A percentile compares a stretch with the other conserved stretches of the same genome.
These are phyloP conservation scores for Puntigrus tetrazona DNA, from an alignment of 2,113 vertebrate genomes.

Conservation along the genomic window DNA sequence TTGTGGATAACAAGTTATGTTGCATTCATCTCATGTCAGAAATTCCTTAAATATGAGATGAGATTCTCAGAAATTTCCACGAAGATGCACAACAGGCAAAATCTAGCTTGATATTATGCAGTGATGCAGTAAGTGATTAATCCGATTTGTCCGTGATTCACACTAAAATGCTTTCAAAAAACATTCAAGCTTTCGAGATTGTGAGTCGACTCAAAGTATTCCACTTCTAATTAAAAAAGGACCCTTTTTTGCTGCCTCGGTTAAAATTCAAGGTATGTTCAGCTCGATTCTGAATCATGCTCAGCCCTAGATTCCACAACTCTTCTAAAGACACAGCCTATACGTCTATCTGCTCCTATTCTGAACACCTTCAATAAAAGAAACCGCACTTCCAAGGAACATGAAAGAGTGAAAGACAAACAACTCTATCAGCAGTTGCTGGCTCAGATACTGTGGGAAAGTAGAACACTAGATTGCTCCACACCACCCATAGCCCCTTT, in stretches of 20 bases:
- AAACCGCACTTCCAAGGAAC: background rate
- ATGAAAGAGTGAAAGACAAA: conserved; percentile 8
- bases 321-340: background rate
- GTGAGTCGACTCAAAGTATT: too few relatives aligned
- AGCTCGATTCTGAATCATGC: background rate
- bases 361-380: background rate
- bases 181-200: background rate
- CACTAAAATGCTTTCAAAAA: background rate
- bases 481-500: conserved; percentile 34
- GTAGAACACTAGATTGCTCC: background rate
- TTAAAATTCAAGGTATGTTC: background rate
- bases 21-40: background rate
- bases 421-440: conserved; percentile 12
- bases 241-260: background rate
- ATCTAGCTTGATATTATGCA: too few relatives aligned
- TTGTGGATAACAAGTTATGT: background rate
- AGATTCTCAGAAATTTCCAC: background rate
- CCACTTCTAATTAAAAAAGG: too few relatives aligned
- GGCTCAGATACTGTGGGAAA: conserved; percentile 46
- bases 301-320: background rate
- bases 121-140: background rate
- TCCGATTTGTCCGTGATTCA: background rate
- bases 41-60: background rate
- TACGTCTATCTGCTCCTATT: background rate
- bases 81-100: background rate